Base-by-base conservation (phyloP, 2,888 invertebrate species). In the Andrena hattorfiana region DNA sequence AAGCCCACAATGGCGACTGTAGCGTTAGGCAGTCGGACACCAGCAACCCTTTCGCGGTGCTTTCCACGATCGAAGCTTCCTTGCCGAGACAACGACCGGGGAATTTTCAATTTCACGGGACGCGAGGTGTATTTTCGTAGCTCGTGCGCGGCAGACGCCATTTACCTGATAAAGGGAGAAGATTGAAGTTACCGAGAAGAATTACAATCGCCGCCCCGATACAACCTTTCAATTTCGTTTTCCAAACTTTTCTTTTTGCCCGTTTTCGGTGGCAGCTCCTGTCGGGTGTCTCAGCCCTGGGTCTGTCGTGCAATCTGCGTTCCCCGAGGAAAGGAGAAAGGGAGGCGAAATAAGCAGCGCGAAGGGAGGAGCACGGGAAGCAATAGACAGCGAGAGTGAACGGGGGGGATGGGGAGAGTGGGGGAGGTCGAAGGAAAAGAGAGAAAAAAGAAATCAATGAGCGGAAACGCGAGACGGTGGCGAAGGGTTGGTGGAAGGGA, bases 371-470 rank as follows among this genome's bases (percentile, higher is more conserved):
- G 28, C 48, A 67, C 73, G 78, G 20, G 51, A 49, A 49, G 66
- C 30, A 66, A 64, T 10, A 70, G 80, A 79, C 75, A 59, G 68
- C 10, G 77, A 75, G 59, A 75, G 62, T 56, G 49, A 75, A 64
- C 42, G 72, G 30, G 48, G 64, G 26, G 7, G 2, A 2, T 16
- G n/a, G 32, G 70, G 30, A 13, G 56, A 16, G 51, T 49, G 20
- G 49, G 28, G 60, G 80, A 56, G 51, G 72, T 60, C 62, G 71
- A 76, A 73, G 76, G 80, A 67, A 78, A 83, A 77, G 71, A 48
- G 74, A 60, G 64, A 83, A 85, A 85, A 84, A 89, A 88, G 90
- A 90, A 91, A 91, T 91, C 91, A 90, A 91, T 91, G 89, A 88
- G 81, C 90, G 89, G 87, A 90, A 90, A 91, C 87, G 85, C 86